Conservation (phyloP, 2,797 vertebrate genomes). For the Meda fulgida region DNA sequence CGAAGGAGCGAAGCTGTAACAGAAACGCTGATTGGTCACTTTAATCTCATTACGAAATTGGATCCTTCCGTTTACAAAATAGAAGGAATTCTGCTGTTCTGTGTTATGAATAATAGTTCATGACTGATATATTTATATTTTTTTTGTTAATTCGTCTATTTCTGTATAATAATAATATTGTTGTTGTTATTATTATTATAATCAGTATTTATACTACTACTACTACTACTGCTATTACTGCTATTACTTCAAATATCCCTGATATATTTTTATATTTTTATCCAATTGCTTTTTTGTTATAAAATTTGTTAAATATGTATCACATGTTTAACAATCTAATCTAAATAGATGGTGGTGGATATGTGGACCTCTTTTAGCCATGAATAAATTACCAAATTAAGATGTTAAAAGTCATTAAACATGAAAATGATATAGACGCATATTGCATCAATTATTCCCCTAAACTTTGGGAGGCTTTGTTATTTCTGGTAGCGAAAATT, state of each 20-base stretch:
- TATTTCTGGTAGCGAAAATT: neutral
- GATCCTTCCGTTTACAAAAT: neutral
- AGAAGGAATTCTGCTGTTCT: neutral
- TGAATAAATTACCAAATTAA: neutral
- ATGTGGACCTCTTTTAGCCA: neutral
- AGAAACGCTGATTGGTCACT: conserved; percentile 15
- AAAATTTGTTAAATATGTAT: neutral
- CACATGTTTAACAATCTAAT: neutral
- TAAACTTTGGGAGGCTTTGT: neutral
- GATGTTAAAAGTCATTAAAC: neutral
- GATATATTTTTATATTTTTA: neutral
- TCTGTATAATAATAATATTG: neutral
- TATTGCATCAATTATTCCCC: neutral
- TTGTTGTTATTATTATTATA: neutral
- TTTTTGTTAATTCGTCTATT: neutral
- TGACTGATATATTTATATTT: neutral
- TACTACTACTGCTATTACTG: neutral
- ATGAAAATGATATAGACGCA: neutral
- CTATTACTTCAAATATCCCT: too few relatives aligned
- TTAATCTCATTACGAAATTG: neutral
- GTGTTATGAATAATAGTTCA: neutral
- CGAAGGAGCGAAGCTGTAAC: neutral
- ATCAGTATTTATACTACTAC: neutral
- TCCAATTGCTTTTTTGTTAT: neutral
- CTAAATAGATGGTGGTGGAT: neutral